Evolutionary conservation across 2,113 vertebrate species (phyloP).

Genomic region (Archilochus colubris): DNA sequence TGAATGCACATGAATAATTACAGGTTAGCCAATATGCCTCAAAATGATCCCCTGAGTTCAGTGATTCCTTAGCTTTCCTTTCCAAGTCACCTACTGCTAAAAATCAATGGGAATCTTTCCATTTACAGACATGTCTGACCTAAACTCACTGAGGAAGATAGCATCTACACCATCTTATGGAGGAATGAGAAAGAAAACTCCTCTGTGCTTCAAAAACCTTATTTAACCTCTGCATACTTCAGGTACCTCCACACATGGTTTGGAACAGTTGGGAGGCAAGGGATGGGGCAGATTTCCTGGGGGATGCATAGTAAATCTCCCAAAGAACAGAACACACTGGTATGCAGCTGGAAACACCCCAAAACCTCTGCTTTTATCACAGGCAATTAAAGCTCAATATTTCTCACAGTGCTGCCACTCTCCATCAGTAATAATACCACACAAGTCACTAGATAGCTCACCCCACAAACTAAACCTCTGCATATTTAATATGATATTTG

Average conservation of each 20-base stretch:
- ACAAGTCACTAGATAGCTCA: neutral
- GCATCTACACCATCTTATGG: neutral
- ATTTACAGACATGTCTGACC: neutral
- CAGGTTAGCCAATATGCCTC: neutral
- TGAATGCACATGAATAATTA: neutral
- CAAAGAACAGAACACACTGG: accelerated
- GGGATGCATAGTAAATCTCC: accelerated
- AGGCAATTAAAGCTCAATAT: neutral
- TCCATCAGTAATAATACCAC: neutral
- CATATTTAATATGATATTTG: neutral
- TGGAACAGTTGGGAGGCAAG: neutral
- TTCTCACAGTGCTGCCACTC: neutral
- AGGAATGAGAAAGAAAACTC: neutral
- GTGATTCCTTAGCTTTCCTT: neutral
- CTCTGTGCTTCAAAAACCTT: neutral
- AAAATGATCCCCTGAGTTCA: neutral
- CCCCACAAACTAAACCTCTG: neutral
- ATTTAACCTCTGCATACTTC: neutral
- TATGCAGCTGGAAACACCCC: neutral
- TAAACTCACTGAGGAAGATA: neutral
- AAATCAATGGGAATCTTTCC: neutral
- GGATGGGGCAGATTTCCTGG: neutral
- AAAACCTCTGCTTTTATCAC: accelerated
- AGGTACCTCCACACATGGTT: neutral
- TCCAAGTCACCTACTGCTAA: neutral